phyloP scores from a whole-genome alignment of 1,140 invertebrate genomes.

The Gonatopus flavifemur region DNA sequence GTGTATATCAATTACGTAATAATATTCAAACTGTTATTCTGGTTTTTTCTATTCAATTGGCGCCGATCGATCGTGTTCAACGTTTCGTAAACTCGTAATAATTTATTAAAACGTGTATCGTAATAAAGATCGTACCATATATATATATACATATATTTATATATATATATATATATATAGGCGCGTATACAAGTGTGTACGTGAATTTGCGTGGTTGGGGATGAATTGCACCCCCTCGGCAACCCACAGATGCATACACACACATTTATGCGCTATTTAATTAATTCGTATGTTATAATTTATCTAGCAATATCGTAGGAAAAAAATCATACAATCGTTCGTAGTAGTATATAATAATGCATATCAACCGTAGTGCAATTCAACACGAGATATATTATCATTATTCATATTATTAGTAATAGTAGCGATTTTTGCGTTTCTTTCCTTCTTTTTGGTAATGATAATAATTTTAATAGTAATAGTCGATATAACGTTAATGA shows the following conservation, averaged over 20 bases:
- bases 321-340: constrained; percentile 23
- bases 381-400: too few relatives aligned
- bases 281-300: constrained; percentile 7
- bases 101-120: too few relatives aligned
- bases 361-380: neutral
- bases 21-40: too few relatives aligned
- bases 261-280: constrained; percentile 5
- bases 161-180: constrained; percentile 17
- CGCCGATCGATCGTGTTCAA: too few relatives aligned
- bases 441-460: too few relatives aligned
- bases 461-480: constrained; percentile 34
- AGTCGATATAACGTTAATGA: constrained; percentile 35
- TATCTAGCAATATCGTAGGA: constrained; percentile 14
- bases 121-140: constrained; percentile 18
- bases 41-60: too few relatives aligned
- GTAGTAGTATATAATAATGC: neutral
- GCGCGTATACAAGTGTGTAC: too few relatives aligned
- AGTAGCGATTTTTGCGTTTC: constrained; percentile 2
- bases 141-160: constrained; percentile 15
- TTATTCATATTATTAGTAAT: constrained; percentile 11
- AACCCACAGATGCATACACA: constrained; percentile 2
- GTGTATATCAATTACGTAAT: too few relatives aligned
- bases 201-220: too few relatives aligned
- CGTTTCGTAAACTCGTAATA: too few relatives aligned
- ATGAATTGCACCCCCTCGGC: too few relatives aligned